phyloP scores from a whole-genome alignment of 2,797 vertebrate species.

The Lemur catta region DNA sequence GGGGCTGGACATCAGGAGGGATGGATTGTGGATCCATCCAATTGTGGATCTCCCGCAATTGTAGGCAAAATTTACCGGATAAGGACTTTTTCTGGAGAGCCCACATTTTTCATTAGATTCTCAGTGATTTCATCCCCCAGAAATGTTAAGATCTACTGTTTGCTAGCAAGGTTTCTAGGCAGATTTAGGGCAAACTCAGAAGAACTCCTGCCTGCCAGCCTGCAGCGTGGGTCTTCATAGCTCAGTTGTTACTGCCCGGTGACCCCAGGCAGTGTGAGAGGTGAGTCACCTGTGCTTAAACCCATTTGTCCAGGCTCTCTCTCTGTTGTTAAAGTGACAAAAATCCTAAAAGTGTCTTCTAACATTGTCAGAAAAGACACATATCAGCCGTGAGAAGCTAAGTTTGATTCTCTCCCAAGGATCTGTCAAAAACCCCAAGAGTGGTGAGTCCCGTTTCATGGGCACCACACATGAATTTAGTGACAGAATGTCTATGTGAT shows the following conservation, averaged over 20 bases:
- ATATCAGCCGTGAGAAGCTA: background rate
- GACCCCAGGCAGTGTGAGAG: background rate
- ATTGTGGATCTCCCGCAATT: background rate
- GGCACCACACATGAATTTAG: background rate
- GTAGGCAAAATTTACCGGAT: background rate
- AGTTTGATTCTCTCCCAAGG: conserved; percentile 20
- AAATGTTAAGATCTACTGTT: background rate
- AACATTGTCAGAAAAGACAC: conserved; percentile 24
- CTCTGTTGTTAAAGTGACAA: background rate
- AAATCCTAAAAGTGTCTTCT: background rate
- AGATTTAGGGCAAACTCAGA: background rate
- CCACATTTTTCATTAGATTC: background rate
- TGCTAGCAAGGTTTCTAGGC: background rate
- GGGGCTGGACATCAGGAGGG: no score
- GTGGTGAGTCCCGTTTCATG: background rate
- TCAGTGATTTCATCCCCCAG: background rate
- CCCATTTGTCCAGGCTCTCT: background rate
- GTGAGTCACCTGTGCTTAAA: background rate
- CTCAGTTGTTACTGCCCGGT: background rate
- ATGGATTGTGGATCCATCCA: no score
- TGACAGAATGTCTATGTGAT: background rate
- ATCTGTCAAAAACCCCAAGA: conserved; percentile 39
- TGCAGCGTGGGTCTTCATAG: background rate
- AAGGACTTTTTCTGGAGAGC: background rate
- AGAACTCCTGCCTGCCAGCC: background rate